Evolutionary conservation across 2,797 vertebrate species (phyloP), one percentile per base, ranked within the genome.

Genomic region (Halcyon badia): DNA sequence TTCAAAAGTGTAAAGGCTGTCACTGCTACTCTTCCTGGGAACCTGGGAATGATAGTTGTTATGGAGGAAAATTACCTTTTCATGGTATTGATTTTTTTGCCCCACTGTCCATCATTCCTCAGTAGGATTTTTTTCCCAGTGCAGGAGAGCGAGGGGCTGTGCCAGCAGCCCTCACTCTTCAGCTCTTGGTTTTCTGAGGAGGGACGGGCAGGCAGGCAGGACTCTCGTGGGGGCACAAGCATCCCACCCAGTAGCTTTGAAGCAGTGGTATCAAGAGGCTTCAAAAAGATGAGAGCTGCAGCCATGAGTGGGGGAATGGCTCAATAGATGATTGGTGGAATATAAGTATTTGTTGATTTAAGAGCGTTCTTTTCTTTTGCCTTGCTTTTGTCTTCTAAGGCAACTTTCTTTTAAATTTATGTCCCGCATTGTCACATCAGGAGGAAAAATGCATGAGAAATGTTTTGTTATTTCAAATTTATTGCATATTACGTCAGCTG

Each of bases 401-500:
- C 93, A 95, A 97, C 94, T 97, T 97, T 89, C 89, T 96, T 93
- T 95, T 91, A 95, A 97, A 98, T 97, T 98, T 98, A 97, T 96
- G 94, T 73, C 83, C 94, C 92, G 51, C 94, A 90, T 94, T 97
- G 91, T 97, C 97, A 96, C 95, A 96, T 96, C 94, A 95, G 94
- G 94, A 97, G 95, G 81, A 96, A 97, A 97, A 97, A 95, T 92
- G 94, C 91, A 97, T 96, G 96, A 98, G 94, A 96, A 97, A 97
- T 96, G 96, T 97, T 97, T 97, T 95, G 92, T 97, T 97, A 95
- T 95, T 95, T 93, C 96, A 97, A 96, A 98, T 98, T 97, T 98
- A 97, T 97, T 96, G 57, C 87, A 26, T 95, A 96, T 97, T 97
- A 97, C 96, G 92, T 97, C 97, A 98, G 96, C 82, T 94, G 96